Conservation (phyloP, 2,888 invertebrate species). For the Amphipoea lucens region DNA sequence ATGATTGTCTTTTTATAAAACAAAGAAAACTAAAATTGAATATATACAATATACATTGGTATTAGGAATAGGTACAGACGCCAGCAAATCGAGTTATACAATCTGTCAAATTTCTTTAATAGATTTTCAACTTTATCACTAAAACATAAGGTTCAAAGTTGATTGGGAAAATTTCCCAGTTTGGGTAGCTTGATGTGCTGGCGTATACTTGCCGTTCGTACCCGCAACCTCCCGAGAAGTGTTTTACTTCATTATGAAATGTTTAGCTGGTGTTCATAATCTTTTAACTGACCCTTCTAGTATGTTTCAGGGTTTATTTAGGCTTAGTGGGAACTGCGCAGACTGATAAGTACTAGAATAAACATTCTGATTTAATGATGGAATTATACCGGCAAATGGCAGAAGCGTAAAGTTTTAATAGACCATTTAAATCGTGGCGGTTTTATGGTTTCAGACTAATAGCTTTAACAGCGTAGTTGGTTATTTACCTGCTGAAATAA, state of each 20-base stretch:
- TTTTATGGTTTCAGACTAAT: constrained; percentile 46
- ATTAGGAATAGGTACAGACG: too few species aligned
- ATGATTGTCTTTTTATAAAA: neutral
- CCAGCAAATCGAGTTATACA: too few species aligned
- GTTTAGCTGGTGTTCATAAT: neutral
- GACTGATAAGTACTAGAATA: constrained; percentile 38
- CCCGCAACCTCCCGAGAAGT: neutral
- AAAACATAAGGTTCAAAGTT: too few species aligned
- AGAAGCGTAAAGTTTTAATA: constrained; percentile 38
- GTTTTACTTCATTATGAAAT: neutral
- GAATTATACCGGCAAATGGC: constrained; percentile 37
- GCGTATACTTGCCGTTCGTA: neutral
- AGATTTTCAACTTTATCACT: too few species aligned
- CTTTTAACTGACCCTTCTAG: neutral
- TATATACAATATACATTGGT: too few species aligned
- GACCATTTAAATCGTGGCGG: constrained; percentile 46
- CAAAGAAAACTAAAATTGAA: too few species aligned
- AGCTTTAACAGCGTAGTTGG: constrained; percentile 13
- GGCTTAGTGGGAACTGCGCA: neutral
- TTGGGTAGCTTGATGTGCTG: too few species aligned
- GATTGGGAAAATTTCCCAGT: too few species aligned
- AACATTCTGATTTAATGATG: constrained; percentile 46
- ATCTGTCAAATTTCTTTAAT: too few species aligned
- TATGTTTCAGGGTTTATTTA: neutral
- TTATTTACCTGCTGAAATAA: constrained; percentile 29